phyloP scores from a whole-genome alignment of 2,113 vertebrate genomes.

The Tautogolabrus adspersus region DNA sequence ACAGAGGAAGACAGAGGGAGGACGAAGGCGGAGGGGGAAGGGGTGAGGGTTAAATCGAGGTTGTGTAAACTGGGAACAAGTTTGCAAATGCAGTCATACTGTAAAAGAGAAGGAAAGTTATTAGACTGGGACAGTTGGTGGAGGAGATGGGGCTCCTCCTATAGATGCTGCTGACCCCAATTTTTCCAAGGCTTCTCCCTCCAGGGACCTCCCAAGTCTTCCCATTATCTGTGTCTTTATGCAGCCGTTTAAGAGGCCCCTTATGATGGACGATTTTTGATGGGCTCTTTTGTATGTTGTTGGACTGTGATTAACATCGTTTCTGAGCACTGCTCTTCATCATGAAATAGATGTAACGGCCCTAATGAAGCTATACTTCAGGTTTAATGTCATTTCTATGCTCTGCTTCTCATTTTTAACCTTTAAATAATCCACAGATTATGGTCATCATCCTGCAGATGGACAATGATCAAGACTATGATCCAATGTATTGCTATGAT shows the following conservation, averaged over 20 bases:
- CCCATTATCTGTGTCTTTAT: slow-evolving; percentile 70
- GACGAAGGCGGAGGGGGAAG: slow-evolving; percentile 25
- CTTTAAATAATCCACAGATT: slow-evolving; percentile 24
- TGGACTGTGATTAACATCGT: slow-evolving; percentile 65
- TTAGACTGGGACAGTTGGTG: slow-evolving; percentile 24
- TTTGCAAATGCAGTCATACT: slow-evolving; percentile 47
- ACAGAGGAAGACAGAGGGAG: slow-evolving; percentile 47
- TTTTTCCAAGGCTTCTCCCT: slow-evolving; percentile 72
- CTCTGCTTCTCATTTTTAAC: slow-evolving; percentile 3
- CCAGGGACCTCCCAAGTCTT: slow-evolving; percentile 75
- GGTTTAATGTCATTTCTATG: slow-evolving; percentile 10
- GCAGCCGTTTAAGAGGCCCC: slow-evolving; percentile 66
- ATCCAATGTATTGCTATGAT: neutral
- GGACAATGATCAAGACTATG: neutral
- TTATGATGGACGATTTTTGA: slow-evolving; percentile 71
- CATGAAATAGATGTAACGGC: slow-evolving; percentile 39
- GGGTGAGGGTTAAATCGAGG: slow-evolving; percentile 8
- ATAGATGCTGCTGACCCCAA: slow-evolving; percentile 75
- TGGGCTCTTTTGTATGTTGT: slow-evolving; percentile 68
- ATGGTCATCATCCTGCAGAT: slow-evolving; percentile 13
- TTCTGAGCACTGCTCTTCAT: slow-evolving; percentile 37
- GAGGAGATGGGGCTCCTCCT: slow-evolving; percentile 54
- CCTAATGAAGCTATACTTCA: slow-evolving; percentile 27
- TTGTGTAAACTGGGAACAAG: slow-evolving; percentile 38
- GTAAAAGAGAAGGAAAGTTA: slow-evolving; percentile 36